Evolutionary conservation across 2,113 vertebrate species (phyloP), one percentile per base, ranked within the genome.

Genomic region (Pedionomus torquatus): DNA sequence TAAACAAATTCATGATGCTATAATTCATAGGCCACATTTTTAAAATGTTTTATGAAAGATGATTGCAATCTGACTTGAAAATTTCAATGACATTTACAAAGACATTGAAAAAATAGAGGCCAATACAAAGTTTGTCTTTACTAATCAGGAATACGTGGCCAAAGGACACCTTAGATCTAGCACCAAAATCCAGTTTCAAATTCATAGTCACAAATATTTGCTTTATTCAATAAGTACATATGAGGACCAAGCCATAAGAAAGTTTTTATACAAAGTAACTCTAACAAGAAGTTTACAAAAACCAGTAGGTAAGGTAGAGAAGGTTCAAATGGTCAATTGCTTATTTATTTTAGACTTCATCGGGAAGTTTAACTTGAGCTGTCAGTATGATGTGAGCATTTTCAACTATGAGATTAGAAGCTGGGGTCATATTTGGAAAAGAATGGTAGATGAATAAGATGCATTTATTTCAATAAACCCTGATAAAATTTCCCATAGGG

Each of bases 361-460:
- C 37, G 63, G 51, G 58, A 75, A 61, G 28, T 52, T 90, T 64
- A 93, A 85, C 57, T 91, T 49, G 28, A 84, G 17, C 35, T 87
- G 64, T 63, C 76, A 37, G 5, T 78, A 46, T 31, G n/a, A 86
- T 41, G 76, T 17, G 61, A 80, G 16, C 35, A 94, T 70, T 93
- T 92, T 65, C 58, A 77, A 91, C 24, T 21, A 24, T 21, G 12
- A 33, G 41, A 90, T 90, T 87, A 68, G 76, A 16, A 89, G 23
- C 28, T 91, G 80, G 89, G 28, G 10, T 87, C 54, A 51, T 78
- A 78, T 75, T 94, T 95, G 64, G 55, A 82, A 87, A 87, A 82
- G 68, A 89, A 66, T 3, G 5, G 37, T 43, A 71, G 55, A 83
- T 54, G 89, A 80, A 57, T 54, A 65, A 78, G 28, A 76, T n/a